Evolutionary conservation across 2,113 vertebrate genomes (phyloP), one percentile per base, ranked within the genome.

Genomic region (Catharus minimus): DNA sequence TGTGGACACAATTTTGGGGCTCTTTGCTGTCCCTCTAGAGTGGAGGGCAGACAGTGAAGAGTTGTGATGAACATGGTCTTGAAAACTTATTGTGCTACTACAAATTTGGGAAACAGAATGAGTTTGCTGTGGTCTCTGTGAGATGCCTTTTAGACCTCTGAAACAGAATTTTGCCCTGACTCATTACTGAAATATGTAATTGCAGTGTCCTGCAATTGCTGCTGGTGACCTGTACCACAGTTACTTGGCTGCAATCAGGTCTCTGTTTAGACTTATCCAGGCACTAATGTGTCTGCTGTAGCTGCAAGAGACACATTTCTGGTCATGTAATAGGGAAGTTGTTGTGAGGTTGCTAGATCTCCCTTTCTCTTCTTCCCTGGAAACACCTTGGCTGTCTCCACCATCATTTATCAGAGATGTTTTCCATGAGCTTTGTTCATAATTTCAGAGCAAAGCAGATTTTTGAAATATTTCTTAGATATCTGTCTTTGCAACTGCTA

Each of bases 381-480:
- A 26, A 88, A 68, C 32, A 80, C 14, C 24, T 32, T 44, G 56
- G 24, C n/a, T 61, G 17, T 47, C 49, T 84, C 53, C 53, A 84
- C 22, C 26, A 55, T 4, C 36, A 15, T n/a, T 81, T 84, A 71
- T 49, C 52, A 7, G 33, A 75, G 88, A 53, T 14, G 68, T 75
- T 46, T 71, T 67, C 46, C n/a, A 80, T 65, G 3, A 82, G 3
- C 8, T 43, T 82, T 4, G 1, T 67, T 91, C 55, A 82, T 27
- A 61, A 89, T 61, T 92, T 87, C 71, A 93, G 79, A 91, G 57
- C 53, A 67, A 88, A 86, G 26, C 5, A 81, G 36, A 78, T 62
- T 85, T 85, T 82, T 73, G 0, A 88, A 90, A 66, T 65, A 60
- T 22, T 21, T 74, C 20, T 76, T 32, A 71, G 30, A 50, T 84